Base-by-base conservation (phyloP, 2,888 invertebrate genomes). In the Imbricaverruca yamaguchii region DNA sequence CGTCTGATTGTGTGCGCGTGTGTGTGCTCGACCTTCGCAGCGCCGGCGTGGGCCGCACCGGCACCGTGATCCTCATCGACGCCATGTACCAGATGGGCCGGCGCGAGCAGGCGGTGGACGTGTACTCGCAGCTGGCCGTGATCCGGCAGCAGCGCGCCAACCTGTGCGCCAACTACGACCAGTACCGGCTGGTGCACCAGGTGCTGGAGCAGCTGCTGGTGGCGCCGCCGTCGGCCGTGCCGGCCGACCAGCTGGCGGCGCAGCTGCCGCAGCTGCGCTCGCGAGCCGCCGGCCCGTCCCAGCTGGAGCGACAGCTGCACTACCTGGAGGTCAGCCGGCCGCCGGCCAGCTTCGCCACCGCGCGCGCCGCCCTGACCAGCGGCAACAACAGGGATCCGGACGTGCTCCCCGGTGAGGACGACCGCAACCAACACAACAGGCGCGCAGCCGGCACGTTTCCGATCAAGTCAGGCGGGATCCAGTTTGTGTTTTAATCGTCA, bases 41-140 rank as follows among this genome's bases (percentile, higher is more conserved):
- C 85, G 91, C 90, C 82, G 91, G 91, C 7, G 90, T 91, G 39
- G 91, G 91, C 3, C 87, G 91, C 83, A 91, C 91, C 12, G 91
- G 91, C 15, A 91, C 90, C 1, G 88, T 91, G 56, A 89, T 91
- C 81, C 87, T 91, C n/a, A 89, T 90, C 83, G 91, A 91, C 84
- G 88, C 89, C 81, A 88, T 89, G 83, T 85, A 91, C 67, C 87
- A 89, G 81, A 88, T 88, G 87, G 88, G 74, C 9, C 55, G 55
- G 18, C 74, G 55, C 21, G 74, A 74, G 55, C 74, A 21, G 55
- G 53, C 74, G 39, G 74, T 74, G 39, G 74, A 74, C 55, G 74
- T 74, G 74, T 53, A 21, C 55, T 18, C 53, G 18, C 74, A 74
- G 3, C 74, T 74, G 53, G 9, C 53, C 74, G 55, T 53, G 18